Base-by-base conservation (phyloP, 2,113 vertebrate genomes). In the Limnothrissa miodon region DNA sequence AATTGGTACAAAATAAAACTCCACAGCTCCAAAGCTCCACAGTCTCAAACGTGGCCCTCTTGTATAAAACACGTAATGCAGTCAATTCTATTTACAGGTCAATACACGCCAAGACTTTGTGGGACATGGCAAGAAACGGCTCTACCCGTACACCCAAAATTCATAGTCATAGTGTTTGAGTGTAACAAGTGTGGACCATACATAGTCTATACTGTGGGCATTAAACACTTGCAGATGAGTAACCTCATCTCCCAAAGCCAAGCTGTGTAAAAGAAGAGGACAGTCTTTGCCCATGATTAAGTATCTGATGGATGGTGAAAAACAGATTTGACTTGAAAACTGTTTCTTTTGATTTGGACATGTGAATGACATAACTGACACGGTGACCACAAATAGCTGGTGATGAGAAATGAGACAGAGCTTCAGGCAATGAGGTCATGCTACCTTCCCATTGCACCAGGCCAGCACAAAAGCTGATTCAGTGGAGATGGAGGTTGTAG, bases 401-500 rank as follows among this genome's bases (percentile, higher is more conserved):
- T 6, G 51, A 56, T 56, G 19, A 56, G 51, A 56, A 23, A 23
- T 5, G 51, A 56, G 51, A 21, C 19, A 23, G 21, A 56, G 51
- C 51, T 56, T 56, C 19, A 21, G 19, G 23, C 51, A 56, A 56
- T 56, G 51, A 56, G 51, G 51, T 56, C 51, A 56, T 56, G 51
- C 51, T 23, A 23, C 51, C 51, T 56, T 56, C 21, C 51, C 19
- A 23, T 56, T 21, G 23, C 19, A 6, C 19, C 4, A 19, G 23
- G 19, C 51, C 19, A 56, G 15, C 51, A 56, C 51, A 56, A 81
- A 81, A 21, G 79, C 45, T 66, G 81, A 80, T 56, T 83, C 39
- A 83, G 85, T 15, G 25, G 10, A 82, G 85, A 78, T 83, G 56
- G n/a, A 46, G 82, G 15, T 25, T 2, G 4, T 25, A 56, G 25